Conservation (phyloP, 2,113 vertebrate species). For the Gymnobelideus leadbeateri region DNA sequence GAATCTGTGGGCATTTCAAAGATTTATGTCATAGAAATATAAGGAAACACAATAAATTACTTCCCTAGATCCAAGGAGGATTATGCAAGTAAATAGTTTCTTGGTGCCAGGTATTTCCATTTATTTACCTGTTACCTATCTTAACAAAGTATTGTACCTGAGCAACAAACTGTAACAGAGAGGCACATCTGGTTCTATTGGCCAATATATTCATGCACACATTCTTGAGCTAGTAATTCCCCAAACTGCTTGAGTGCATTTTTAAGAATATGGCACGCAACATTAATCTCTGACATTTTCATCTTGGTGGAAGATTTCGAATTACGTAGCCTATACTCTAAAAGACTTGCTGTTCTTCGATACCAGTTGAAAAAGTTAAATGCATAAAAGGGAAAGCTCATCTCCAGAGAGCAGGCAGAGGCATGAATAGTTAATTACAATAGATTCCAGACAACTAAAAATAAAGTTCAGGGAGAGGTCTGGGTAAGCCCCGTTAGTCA, state of each 20-base stretch:
- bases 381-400: background rate
- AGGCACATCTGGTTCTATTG: background rate
- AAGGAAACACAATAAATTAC: background rate
- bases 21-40: background rate
- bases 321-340: background rate
- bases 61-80: background rate
- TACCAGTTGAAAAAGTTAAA: background rate
- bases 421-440: background rate
- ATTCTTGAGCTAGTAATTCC: background rate
- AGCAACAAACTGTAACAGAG: conserved; percentile 1
- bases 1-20: background rate
- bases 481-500: background rate
- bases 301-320: conserved; percentile 12
- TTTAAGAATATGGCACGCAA: background rate
- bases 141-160: background rate
- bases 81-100: background rate
- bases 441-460: conserved; percentile 20
- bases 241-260: background rate
- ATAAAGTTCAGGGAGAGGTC: conserved; percentile 15
- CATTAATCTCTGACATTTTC: background rate
- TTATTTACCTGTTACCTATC: background rate
- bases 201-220: background rate
- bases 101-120: background rate
- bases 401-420: background rate
- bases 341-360: conserved; percentile 3